Evolutionary conservation across 2,888 invertebrate species (phyloP).

Genomic region (Tenodera sinensis): DNA sequence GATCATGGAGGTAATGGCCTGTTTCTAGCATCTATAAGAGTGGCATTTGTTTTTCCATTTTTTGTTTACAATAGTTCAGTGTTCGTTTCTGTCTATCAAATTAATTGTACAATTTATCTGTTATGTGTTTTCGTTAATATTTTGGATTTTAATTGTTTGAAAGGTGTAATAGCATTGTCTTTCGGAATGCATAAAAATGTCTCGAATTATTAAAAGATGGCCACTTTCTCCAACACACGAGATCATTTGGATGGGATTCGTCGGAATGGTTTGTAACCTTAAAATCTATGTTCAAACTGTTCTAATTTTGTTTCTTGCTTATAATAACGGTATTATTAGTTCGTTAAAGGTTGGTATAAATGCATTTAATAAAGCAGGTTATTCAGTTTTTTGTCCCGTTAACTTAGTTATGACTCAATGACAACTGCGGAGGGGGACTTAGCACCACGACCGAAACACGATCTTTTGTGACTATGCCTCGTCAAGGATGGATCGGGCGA

Average conservation of each 20-base stretch:
- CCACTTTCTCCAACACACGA: background rate
- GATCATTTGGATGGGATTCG: background rate
- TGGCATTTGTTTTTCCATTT: background rate
- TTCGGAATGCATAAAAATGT: background rate
- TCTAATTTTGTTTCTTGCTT: too few species aligned
- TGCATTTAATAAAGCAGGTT: too few species aligned
- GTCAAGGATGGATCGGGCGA: too few species aligned
- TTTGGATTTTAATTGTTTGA: background rate
- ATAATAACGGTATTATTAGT: too few species aligned
- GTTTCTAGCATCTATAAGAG: background rate
- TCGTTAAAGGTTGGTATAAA: too few species aligned
- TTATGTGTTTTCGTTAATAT: background rate
- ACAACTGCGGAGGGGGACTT: too few species aligned
- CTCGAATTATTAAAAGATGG: background rate
- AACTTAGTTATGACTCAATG: too few species aligned
- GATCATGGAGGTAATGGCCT: too few species aligned
- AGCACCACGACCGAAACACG: too few species aligned
- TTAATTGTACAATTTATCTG: background rate
- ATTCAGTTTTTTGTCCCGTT: too few species aligned
- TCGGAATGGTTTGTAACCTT: background rate
- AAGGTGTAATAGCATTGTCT: background rate
- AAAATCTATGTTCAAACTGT: background rate
- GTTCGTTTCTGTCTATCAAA: background rate
- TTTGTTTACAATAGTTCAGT: background rate
- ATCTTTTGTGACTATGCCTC: too few species aligned